Base-by-base conservation (phyloP, 2,113 vertebrate genomes). In the Xenopus borealis region DNA sequence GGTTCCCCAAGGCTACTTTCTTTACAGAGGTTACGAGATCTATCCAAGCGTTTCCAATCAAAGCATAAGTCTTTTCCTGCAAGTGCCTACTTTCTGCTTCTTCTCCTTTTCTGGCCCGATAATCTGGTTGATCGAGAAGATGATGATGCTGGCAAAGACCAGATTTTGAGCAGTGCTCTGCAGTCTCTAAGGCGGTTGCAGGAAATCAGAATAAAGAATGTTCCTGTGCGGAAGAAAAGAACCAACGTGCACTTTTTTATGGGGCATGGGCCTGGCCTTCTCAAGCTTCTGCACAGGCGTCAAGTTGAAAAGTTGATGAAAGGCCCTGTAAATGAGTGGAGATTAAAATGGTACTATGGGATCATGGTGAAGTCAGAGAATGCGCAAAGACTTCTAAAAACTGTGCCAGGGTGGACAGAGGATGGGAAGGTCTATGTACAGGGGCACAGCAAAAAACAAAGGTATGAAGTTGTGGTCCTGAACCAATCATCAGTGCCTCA, bases 91-190 rank as follows among this genome's bases (percentile, higher is more conserved):
- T 93, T 94, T 75, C 68, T 94, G 69, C 86, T 88, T 12, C 88
- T 89, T 1, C 78, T 95, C 63, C 71, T 94, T 0, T 92, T 90
- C 79, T 94, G 93, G 94, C 93, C 93, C 72, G 94, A 93, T 57
- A 89, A 91, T 18, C 69, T 82, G 20, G 53, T 92, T 76, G 86
- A 73, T 3, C 81, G 79, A 64, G 59, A 73, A 0, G 47, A 10
- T 13, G 47, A 10, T 13, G 90, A 79, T n/a, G 72, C 92, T 8
- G 40, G 5, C 0, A 93, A 93, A 78, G 89, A 89, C 12, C 78
- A 86, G 47, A 90, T 82, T 53, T 81, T 95, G 0, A 86, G 79
- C 30, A 74, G 75, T 5, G 89, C 93, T 14, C 80, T 93, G 79
- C 85, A 91, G 64, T 83, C 82, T 4, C 40, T 92, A 58, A 86